Evolutionary conservation across 1,140 invertebrate species (phyloP).

Genomic region (Drosophila jambulina): DNA sequence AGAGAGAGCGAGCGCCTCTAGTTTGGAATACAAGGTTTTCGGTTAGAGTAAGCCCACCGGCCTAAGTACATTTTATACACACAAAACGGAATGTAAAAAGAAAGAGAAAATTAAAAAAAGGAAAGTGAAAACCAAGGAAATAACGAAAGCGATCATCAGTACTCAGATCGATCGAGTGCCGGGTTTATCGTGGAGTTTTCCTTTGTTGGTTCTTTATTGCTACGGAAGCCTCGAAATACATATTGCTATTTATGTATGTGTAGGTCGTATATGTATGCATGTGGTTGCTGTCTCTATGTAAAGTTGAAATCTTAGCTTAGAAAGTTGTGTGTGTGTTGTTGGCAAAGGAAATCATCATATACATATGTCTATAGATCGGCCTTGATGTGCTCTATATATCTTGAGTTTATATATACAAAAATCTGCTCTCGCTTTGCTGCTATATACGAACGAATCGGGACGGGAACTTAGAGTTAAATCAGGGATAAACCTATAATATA

Average conservation of each 20-base stretch:
- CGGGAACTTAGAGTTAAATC: constrained; percentile 40
- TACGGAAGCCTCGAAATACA: constrained; percentile 62
- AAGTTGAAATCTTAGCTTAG: constrained; percentile 75
- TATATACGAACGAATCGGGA: constrained; percentile 11
- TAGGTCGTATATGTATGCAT: constrained; percentile 28
- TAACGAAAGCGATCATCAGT: neutral
- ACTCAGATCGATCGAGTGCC: constrained; percentile 12
- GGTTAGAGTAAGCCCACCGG: constrained; percentile 35
- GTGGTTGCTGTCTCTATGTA: constrained; percentile 44
- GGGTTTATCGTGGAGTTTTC: constrained; percentile 13
- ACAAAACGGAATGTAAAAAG: neutral
- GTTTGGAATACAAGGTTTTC: constrained; percentile 38
- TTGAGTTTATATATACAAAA: constrained; percentile 58
- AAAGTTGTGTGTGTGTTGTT: constrained; percentile 8
- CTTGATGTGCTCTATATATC: constrained; percentile 9
- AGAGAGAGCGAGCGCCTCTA: constrained; percentile 19
- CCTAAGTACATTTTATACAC: constrained; percentile 41
- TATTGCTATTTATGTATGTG: constrained; percentile 21
- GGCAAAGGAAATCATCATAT: constrained; percentile 43
- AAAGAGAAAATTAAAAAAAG: neutral
- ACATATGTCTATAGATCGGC: constrained; percentile 9
- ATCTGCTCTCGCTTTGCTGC: constrained; percentile 29
- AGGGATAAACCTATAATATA: constrained; percentile 32
- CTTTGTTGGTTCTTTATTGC: constrained; percentile 45
- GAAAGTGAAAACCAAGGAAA: neutral